Conservation (phyloP, 2,888 invertebrate species). For the Zootermopsis nevadensis region DNA sequence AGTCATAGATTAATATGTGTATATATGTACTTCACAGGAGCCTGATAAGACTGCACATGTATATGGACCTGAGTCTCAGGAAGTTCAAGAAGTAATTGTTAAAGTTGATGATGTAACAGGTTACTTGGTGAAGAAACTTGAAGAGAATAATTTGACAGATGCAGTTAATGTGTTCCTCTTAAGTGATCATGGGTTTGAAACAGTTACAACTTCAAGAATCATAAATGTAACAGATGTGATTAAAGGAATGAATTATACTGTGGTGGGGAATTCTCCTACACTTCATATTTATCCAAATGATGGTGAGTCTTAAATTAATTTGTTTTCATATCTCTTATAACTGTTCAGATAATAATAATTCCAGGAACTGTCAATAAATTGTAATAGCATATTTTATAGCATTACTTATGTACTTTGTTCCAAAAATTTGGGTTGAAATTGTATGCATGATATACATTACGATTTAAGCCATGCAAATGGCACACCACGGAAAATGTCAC, state of each 20-base stretch:
- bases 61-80: constrained; percentile 67
- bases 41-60: constrained; percentile 75
- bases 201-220: constrained; percentile 67
- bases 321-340: background rate
- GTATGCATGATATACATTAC: too few species aligned
- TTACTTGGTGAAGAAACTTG: constrained; percentile 68
- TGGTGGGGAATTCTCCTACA: constrained; percentile 68
- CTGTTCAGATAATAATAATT: background rate
- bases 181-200: constrained; percentile 80
- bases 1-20: too few species aligned
- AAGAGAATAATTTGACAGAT: constrained; percentile 64
- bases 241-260: constrained; percentile 61
- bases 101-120: constrained; percentile 68
- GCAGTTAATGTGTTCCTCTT: constrained; percentile 74
- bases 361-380: background rate
- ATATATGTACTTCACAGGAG: constrained; percentile 72
- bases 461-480: too few species aligned
- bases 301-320: constrained; percentile 60
- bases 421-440: too few species aligned
- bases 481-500: too few species aligned
- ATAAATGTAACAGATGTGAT: constrained; percentile 69
- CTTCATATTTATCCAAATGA: constrained; percentile 70
- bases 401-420: too few species aligned
- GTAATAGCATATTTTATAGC: background rate
- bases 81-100: constrained; percentile 59